Conservation (phyloP, 2,888 invertebrate genomes). For the Melitaea athalia region DNA sequence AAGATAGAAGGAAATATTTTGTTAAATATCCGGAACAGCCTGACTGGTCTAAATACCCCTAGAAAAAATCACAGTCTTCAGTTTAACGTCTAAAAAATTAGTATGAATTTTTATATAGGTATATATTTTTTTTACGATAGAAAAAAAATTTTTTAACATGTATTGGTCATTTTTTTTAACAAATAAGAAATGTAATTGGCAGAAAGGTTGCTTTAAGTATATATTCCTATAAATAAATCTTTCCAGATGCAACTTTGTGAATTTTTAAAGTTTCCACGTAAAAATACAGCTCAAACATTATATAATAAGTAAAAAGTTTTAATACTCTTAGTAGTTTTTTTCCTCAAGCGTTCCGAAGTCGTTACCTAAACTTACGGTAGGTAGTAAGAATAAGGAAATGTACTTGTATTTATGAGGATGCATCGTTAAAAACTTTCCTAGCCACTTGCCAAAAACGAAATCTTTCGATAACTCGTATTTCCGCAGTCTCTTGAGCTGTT, state of each 20-base stretch:
- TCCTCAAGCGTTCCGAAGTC: slow-evolving; percentile 29
- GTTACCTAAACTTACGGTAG: slow-evolving; percentile 40
- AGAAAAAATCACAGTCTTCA: no score
- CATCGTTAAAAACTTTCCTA: slow-evolving; percentile 38
- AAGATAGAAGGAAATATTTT: no score
- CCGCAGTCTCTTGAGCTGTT: slow-evolving; percentile 15
- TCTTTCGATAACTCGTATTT: slow-evolving; percentile 29
- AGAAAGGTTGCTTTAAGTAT: not conserved
- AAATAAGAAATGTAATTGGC: no score
- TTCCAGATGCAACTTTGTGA: slow-evolving; percentile 2
- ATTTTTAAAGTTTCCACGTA: slow-evolving; percentile 23
- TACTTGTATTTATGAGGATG: slow-evolving; percentile 36
- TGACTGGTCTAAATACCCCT: no score
- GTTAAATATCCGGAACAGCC: no score
- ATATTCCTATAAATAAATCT: not conserved
- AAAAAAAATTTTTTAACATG: no score
- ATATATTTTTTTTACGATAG: no score
- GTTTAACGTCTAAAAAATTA: no score
- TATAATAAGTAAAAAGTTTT: slow-evolving; percentile 35
- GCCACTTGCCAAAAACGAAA: slow-evolving; percentile 35
- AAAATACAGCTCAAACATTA: slow-evolving; percentile 28
- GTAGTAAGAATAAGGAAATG: slow-evolving; percentile 42
- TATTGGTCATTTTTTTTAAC: no score
- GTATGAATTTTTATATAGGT: no score
- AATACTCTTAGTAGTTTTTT: slow-evolving; percentile 29